Evolutionary conservation across 2,797 vertebrate genomes (phyloP).

Genomic region (Limosa lapponica): DNA sequence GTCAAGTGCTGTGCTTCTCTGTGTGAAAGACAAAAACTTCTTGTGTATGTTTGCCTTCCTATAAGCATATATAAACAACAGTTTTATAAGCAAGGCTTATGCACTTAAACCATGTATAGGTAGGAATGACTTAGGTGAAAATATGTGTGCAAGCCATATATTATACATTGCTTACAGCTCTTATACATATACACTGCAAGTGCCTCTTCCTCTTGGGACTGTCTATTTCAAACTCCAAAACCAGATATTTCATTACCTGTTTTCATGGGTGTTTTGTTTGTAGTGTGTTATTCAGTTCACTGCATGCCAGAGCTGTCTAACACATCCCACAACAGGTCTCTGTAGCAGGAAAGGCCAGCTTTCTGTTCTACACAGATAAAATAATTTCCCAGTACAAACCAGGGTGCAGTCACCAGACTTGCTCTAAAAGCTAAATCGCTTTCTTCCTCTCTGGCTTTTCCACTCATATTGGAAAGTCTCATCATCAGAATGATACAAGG

Average conservation of each 20-base stretch:
- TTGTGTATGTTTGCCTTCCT: not conserved
- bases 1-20: not conserved
- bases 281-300: not conserved
- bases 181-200: rapidly evolving
- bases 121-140: not conserved
- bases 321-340: rapidly evolving
- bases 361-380: not conserved
- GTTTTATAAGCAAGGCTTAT: not conserved
- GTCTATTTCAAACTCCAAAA: not conserved
- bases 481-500: not conserved
- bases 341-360: not conserved
- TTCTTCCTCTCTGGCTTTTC: not conserved
- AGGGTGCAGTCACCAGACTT: not conserved
- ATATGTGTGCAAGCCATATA: not conserved
- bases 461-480: not conserved
- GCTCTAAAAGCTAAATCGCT: not conserved
- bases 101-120: not conserved
- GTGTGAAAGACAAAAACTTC: not conserved
- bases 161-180: not conserved
- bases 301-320: not conserved
- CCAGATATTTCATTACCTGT: not conserved
- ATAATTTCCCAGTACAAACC: not conserved
- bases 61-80: not conserved
- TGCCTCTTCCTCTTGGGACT: not conserved
- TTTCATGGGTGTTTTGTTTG: not conserved